Conservation (phyloP, 2,113 vertebrate species). For the Microcebus tavaratra region DNA sequence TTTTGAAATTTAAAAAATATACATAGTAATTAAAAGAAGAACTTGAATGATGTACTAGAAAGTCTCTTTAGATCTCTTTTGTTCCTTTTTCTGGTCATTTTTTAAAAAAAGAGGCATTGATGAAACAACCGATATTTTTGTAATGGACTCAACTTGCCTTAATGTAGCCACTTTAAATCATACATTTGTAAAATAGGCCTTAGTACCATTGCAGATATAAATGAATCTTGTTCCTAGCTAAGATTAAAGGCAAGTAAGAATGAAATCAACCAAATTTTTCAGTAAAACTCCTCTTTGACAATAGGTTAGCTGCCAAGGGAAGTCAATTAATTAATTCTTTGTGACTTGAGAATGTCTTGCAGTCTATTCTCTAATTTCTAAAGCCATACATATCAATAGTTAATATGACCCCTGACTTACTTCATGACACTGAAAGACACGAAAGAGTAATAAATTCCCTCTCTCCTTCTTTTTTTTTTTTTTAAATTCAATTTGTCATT, state of each 20-base stretch:
- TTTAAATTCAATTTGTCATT: too few relatives aligned
- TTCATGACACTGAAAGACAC: background rate
- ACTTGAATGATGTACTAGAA: background rate
- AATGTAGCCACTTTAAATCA: background rate
- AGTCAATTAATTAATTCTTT: background rate
- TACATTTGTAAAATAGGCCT: background rate
- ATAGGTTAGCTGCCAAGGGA: background rate
- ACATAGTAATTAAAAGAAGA: background rate
- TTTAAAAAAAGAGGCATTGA: background rate
- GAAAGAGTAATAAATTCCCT: background rate
- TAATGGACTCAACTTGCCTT: background rate
- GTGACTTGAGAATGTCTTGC: background rate
- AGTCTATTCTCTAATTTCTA: background rate
- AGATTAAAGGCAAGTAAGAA: conserved; percentile 13
- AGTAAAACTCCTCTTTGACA: background rate
- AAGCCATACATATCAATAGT: background rate
- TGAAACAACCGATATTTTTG: background rate
- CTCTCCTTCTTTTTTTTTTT: background rate
- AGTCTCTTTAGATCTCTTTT: background rate
- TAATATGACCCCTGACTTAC: background rate
- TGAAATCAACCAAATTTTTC: background rate
- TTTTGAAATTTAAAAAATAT: too few relatives aligned
- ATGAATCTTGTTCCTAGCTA: background rate
- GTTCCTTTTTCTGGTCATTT: background rate
- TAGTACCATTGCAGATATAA: background rate